These are phyloP conservation scores for Hypothenemus hampei DNA, from an alignment of 1,140 invertebrate species.

Conservation along the genomic window DNA sequence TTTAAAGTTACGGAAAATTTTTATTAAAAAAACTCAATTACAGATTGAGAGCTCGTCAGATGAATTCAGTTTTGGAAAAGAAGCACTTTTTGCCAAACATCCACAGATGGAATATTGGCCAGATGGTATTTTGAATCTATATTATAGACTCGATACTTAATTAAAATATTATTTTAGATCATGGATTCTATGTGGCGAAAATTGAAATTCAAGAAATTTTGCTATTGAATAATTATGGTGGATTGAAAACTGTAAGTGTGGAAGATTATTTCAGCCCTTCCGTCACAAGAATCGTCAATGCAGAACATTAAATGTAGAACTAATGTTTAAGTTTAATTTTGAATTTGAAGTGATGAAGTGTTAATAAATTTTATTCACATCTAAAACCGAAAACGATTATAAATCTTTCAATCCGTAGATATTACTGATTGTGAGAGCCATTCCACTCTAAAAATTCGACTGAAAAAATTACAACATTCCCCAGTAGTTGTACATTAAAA, in stretches of 20 bases:
- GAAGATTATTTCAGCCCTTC: constrained; percentile 35
- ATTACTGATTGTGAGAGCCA: too few relatives aligned
- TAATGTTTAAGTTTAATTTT: too few relatives aligned
- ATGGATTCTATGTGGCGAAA: constrained; percentile 71
- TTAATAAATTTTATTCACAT: too few relatives aligned
- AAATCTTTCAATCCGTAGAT: too few relatives aligned
- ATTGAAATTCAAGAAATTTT: constrained; percentile 64
- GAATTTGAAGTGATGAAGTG: too few relatives aligned
- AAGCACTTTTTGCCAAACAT: constrained; percentile 63
- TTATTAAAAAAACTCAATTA: constrained; percentile 19
- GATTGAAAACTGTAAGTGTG: constrained; percentile 56
- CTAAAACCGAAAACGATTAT: too few relatives aligned
- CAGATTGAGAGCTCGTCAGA: constrained; percentile 54
- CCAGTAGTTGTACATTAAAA: too few relatives aligned
- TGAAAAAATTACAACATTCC: too few relatives aligned
- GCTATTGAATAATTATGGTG: constrained; percentile 73
- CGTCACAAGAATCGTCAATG: neutral
- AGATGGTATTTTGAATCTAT: constrained; percentile 27
- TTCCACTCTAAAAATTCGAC: too few relatives aligned
- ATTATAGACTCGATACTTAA: constrained; percentile 1
- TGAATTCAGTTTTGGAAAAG: constrained; percentile 58
- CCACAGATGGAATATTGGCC: constrained; percentile 48
- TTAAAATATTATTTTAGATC: constrained; percentile 40
- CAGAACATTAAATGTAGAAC: neutral
- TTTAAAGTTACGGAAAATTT: neutral